A percentile compares a stretch with the other conserved stretches of the same genome.
phyloP scores from a whole-genome alignment of 2,113 vertebrate genomes.

The Aplodontia rufa region DNA sequence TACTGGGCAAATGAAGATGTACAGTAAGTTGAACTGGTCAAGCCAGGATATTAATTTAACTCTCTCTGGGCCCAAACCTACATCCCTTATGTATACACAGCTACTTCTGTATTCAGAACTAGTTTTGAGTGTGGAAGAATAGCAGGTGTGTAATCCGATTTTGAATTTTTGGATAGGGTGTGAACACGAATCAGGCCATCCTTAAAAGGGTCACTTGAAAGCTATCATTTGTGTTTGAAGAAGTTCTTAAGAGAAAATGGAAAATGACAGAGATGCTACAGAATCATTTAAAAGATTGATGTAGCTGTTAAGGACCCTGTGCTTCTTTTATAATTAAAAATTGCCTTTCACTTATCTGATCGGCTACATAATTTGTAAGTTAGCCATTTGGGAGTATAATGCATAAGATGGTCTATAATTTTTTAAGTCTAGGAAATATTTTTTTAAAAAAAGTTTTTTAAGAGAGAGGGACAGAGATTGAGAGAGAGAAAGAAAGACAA shows the following conservation, averaged over 20 bases:
- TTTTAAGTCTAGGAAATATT: not conserved
- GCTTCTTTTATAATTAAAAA: constrained; percentile 56
- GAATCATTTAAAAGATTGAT: not conserved
- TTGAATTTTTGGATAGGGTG: not conserved
- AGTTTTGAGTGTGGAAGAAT: constrained; percentile 21
- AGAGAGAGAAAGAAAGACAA: too few species aligned
- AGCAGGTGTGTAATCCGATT: not conserved
- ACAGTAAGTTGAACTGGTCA: constrained; percentile 70
- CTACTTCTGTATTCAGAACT: constrained; percentile 12
- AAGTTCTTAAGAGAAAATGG: constrained; percentile 3
- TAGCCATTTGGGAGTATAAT: not conserved
- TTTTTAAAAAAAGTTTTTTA: too few species aligned
- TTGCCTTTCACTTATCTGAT: not conserved
- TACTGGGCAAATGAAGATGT: constrained; percentile 78
- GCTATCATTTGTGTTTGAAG: not conserved
- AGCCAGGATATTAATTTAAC: constrained; percentile 76
- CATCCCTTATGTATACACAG: constrained; percentile 10
- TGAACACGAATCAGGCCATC: not conserved
- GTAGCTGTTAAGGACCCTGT: not conserved
- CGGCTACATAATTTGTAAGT: not conserved
- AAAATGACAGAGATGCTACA: not conserved
- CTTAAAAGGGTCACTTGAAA: not conserved
- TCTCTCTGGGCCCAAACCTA: constrained; percentile 51
- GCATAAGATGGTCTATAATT: not conserved
- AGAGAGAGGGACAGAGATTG: too few species aligned